Evolutionary conservation across 2,888 invertebrate species (phyloP).

Genomic region (Dolomedes plantarius): DNA sequence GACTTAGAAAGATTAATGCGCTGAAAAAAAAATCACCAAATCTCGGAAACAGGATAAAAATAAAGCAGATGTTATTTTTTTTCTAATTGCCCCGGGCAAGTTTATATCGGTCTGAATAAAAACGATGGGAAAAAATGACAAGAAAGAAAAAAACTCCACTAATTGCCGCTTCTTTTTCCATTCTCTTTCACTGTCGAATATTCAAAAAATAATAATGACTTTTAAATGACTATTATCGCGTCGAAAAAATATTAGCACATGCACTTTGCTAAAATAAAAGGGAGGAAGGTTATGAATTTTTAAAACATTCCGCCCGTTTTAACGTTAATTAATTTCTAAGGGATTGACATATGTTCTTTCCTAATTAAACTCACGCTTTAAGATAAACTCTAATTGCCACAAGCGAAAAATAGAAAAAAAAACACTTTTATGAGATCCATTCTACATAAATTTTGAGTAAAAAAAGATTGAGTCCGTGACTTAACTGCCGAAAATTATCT

Average conservation of each 20-base stretch:
- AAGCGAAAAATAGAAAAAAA: no score
- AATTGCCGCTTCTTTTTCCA: conserved; percentile 34
- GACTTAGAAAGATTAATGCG: no score
- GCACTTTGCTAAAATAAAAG: background rate
- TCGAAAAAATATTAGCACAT: background rate
- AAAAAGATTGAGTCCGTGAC: background rate
- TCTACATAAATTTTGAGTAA: background rate
- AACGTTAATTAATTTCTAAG: conserved; percentile 55
- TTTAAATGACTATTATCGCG: conserved; percentile 34
- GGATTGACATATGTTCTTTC: conserved; percentile 35
- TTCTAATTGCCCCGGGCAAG: no score
- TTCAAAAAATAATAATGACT: conserved; percentile 34
- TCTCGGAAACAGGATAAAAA: no score
- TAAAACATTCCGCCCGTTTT: conserved; percentile 39
- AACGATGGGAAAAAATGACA: background rate
- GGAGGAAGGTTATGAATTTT: conserved; percentile 17
- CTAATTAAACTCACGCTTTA: conserved; percentile 37
- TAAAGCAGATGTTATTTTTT: no score
- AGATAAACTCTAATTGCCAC: conserved; percentile 25
- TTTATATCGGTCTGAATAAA: background rate
- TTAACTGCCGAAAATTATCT: background rate
- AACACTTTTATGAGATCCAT: background rate
- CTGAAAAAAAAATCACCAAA: no score
- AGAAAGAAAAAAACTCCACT: conserved; percentile 25
- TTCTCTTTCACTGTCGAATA: background rate